These are phyloP conservation scores for Salvator merianae DNA, from an alignment of 2,113 vertebrate genomes.

Conservation along the genomic window DNA sequence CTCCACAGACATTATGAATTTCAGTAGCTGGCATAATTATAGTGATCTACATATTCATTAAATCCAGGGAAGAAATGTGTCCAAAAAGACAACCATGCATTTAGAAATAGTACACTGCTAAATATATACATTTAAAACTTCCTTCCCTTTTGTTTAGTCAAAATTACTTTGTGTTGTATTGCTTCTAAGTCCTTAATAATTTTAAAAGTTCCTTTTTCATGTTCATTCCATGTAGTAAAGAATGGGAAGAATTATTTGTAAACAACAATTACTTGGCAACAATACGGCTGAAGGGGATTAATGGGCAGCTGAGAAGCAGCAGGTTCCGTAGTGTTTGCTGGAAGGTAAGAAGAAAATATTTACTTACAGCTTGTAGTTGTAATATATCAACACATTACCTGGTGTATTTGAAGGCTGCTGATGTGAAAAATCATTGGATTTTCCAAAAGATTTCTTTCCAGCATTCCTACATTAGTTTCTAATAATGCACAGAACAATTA, in stretches of 20 bases:
- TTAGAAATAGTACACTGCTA: constrained; percentile 77
- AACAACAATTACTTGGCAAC: constrained; percentile 99
- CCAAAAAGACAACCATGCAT: constrained; percentile 83
- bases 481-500: constrained; percentile 71
- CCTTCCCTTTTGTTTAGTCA: constrained; percentile 63
- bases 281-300: constrained; percentile 96
- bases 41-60: constrained; percentile 88
- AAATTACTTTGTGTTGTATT: constrained; percentile 64
- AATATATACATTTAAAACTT: constrained; percentile 78
- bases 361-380: constrained; percentile 84
- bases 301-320: constrained; percentile 94
- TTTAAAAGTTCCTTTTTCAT: constrained; percentile 70
- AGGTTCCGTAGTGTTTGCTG: constrained; percentile 91
- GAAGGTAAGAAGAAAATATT: constrained; percentile 90
- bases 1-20: constrained; percentile 84
- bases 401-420: constrained; percentile 75
- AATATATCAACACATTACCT: constrained; percentile 79
- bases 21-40: constrained; percentile 86
- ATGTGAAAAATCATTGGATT: constrained; percentile 71
- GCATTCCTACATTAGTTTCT: constrained; percentile 64
- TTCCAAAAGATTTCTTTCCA: constrained; percentile 68
- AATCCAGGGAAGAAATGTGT: constrained; percentile 81
- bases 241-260: constrained; percentile 99
- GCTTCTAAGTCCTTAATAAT: constrained; percentile 59
- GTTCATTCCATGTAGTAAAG: constrained; percentile 82